Percentiles rank a stretch among this genome's conserved stretches.
phyloP scores from a whole-genome alignment of 2,113 vertebrate genomes.

The Crotalus horridus region DNA sequence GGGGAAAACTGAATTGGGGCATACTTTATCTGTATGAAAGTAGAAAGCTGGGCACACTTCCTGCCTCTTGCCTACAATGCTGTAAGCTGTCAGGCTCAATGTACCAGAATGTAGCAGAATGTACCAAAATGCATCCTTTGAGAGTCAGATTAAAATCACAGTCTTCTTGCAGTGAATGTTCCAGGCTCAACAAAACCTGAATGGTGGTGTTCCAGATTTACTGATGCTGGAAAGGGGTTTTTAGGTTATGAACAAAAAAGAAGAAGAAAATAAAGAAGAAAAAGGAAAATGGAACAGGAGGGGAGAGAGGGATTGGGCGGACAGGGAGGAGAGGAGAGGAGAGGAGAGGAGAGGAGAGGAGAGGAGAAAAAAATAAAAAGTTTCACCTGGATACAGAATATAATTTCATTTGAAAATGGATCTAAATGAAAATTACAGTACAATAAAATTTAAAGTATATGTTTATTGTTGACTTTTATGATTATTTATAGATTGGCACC shows the following conservation, averaged over 20 bases:
- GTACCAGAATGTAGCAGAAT: background rate
- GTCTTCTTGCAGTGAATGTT: background rate
- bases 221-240: background rate
- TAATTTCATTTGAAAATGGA: background rate
- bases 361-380: background rate
- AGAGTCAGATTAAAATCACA: background rate
- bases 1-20: background rate
- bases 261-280: background rate
- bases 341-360: no score
- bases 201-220: background rate
- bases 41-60: background rate
- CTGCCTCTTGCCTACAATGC: background rate
- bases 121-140: background rate
- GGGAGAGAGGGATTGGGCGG: accelerated
- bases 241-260: background rate
- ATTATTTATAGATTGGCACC: background rate
- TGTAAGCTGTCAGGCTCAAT: background rate
- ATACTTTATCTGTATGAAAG: background rate
- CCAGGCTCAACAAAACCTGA: background rate
- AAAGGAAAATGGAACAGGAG: background rate
- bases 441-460: background rate
- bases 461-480: background rate
- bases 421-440: background rate
- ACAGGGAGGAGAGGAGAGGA: no score
- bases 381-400: background rate